A percentile compares a stretch with the other conserved stretches of the same genome.
These are phyloP conservation scores for Drosophila sulfurigaster DNA, from an alignment of 1,140 invertebrate species.

Conservation along the genomic window DNA sequence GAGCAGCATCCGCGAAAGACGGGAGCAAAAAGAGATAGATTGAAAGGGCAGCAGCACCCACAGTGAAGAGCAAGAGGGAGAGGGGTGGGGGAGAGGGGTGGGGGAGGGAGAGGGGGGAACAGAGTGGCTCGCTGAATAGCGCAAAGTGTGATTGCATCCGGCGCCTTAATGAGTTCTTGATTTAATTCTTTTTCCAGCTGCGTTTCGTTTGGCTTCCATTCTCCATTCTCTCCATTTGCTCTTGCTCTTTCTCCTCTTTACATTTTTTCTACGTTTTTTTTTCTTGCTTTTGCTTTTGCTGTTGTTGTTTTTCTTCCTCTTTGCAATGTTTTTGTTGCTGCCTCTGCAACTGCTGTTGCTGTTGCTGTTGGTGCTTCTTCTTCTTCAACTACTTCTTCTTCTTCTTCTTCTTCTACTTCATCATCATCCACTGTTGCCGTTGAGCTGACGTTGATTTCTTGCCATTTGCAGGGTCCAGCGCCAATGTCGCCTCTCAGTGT, in stretches of 20 bases:
- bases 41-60: neutral
- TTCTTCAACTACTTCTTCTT: too few species aligned
- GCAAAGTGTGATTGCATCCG: slow-evolving; percentile 84
- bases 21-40: slow-evolving; percentile 3
- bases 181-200: slow-evolving; percentile 83
- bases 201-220: slow-evolving; percentile 72
- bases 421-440: slow-evolving; percentile 4
- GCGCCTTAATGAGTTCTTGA: slow-evolving; percentile 84
- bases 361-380: neutral
- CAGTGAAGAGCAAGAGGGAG: neutral
- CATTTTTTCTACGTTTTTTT: neutral
- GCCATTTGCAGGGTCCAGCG: slow-evolving; percentile 72
- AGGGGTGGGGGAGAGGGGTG: too few species aligned
- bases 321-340: neutral
- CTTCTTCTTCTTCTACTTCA: slow-evolving; percentile 9
- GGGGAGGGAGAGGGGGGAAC: slow-evolving; percentile 16
- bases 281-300: neutral
- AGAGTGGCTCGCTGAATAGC: slow-evolving; percentile 74
- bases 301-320: slow-evolving; percentile 2
- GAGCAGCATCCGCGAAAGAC: neutral
- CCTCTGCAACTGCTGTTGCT: slow-evolving; percentile 5
- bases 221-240: slow-evolving; percentile 16
- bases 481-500: slow-evolving; percentile 70
- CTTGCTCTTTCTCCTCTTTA: neutral
- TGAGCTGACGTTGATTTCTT: slow-evolving; percentile 79